A percentile compares a stretch with the other conserved stretches of the same genome.
Conservation (phyloP, 2,888 invertebrate species). For the Theodoxus fluviatilis region DNA sequence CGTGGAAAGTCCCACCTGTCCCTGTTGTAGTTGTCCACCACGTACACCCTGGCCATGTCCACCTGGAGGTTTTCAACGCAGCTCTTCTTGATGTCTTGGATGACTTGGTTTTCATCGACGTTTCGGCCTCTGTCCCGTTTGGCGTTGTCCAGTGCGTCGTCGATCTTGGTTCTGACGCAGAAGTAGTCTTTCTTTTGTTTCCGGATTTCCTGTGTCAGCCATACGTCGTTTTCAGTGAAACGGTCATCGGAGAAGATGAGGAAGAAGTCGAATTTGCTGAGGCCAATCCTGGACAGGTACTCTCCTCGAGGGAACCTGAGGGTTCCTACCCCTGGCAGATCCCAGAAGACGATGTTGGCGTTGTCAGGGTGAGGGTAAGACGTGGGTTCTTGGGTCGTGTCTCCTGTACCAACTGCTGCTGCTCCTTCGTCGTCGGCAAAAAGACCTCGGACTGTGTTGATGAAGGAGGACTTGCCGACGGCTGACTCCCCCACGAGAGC, state of each 20-base stretch:
- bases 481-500: conserved; percentile 30
- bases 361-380: conserved; percentile 30
- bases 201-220: conserved; percentile 29
- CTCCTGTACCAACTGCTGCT: conserved; percentile 28
- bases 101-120: no score
- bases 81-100: no score
- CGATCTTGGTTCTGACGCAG: conserved; percentile 28
- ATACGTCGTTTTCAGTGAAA: conserved; percentile 33
- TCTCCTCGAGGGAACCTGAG: conserved; percentile 25
- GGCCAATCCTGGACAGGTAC: conserved; percentile 28
- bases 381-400: conserved; percentile 23
- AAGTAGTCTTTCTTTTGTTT: conserved; percentile 24
- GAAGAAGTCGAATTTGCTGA: conserved; percentile 33
- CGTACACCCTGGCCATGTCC: not conserved
- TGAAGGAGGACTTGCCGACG: conserved; percentile 32
- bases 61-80: no score
- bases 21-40: conserved; percentile 10
- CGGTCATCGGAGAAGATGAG: conserved; percentile 30
- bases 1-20: conserved; percentile 20
- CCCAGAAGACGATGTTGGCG: conserved; percentile 30
- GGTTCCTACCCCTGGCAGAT: conserved; percentile 36
- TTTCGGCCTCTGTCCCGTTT: no score
- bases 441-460: conserved; percentile 30
- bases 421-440: conserved; percentile 27
- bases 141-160: conserved; percentile 28